These are phyloP conservation scores for Tyto alba DNA, from an alignment of 2,113 vertebrate genomes.

Conservation along the genomic window DNA sequence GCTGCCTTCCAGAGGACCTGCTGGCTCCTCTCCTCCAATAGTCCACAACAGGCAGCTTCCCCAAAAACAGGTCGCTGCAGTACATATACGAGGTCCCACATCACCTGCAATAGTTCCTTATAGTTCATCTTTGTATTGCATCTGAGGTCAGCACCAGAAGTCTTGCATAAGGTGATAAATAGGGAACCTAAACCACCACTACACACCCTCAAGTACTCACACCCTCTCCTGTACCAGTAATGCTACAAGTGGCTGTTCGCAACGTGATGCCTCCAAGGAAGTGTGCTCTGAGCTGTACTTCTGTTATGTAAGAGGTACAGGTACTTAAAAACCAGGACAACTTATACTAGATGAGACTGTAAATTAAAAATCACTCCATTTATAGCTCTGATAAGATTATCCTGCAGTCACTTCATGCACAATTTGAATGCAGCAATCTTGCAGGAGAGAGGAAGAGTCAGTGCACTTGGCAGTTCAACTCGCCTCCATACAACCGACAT, in stretches of 20 bases:
- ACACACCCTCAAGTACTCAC: neutral
- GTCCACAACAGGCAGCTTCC: neutral
- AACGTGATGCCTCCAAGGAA: neutral
- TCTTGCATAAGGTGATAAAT: neutral
- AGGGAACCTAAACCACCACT: neutral
- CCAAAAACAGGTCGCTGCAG: neutral
- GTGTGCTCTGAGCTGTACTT: neutral
- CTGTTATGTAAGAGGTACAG: neutral
- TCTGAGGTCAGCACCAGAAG: neutral
- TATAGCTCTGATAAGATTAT: neutral
- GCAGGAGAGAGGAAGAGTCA: neutral
- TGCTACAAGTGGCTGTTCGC: neutral
- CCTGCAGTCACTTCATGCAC: neutral
- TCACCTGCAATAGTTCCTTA: neutral
- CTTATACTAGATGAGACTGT: neutral
- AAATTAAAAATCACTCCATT: slow-evolving; percentile 41
- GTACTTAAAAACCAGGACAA: neutral
- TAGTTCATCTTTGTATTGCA: neutral
- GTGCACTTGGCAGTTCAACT: neutral
- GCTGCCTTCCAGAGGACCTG: neutral
- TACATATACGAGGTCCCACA: neutral
- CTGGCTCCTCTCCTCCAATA: neutral
- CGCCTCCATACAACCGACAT: neutral
- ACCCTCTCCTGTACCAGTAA: neutral
- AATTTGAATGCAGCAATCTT: neutral